Evolutionary conservation across 1,140 invertebrate species (phyloP).

Genomic region (Homalodisca vitripennis): DNA sequence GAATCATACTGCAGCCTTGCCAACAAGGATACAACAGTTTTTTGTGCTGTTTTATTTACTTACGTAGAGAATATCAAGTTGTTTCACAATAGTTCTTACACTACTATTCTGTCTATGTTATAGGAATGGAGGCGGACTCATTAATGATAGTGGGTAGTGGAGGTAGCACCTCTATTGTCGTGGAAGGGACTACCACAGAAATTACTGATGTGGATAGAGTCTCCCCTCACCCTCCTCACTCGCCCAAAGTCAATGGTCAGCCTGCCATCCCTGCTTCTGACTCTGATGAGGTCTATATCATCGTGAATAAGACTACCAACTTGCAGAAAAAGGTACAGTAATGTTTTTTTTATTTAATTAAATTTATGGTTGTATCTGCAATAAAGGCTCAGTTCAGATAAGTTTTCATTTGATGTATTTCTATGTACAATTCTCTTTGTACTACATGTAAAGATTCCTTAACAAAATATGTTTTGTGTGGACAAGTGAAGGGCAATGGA

Average conservation of each 20-base stretch:
- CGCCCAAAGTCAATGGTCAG: slow-evolving; percentile 35
- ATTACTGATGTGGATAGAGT: not conserved
- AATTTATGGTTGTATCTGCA: too few species aligned
- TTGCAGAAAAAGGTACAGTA: slow-evolving; percentile 38
- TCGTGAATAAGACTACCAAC: slow-evolving; percentile 45
- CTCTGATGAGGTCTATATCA: slow-evolving; percentile 43
- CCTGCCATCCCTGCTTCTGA: slow-evolving; percentile 34
- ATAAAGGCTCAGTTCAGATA: too few species aligned
- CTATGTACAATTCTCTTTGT: too few species aligned
- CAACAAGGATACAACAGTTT: too few species aligned
- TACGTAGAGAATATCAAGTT: not conserved
- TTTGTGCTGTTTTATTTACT: not conserved
- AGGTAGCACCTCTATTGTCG: slow-evolving; percentile 38
- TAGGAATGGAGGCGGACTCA: slow-evolving; percentile 39
- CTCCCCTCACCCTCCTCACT: not conserved
- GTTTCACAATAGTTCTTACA: not conserved
- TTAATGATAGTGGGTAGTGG: slow-evolving; percentile 33
- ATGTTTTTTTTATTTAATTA: too few species aligned
- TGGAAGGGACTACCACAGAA: slow-evolving; percentile 33
- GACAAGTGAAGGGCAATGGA: too few species aligned
- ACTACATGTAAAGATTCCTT: too few species aligned
- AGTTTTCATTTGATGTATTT: too few species aligned
- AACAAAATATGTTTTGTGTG: too few species aligned
- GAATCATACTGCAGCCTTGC: too few species aligned
- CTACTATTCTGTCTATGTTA: slow-evolving; percentile 11